These are phyloP conservation scores for Prietella phreatophila DNA, from an alignment of 2,113 vertebrate genomes.

Conservation along the genomic window DNA sequence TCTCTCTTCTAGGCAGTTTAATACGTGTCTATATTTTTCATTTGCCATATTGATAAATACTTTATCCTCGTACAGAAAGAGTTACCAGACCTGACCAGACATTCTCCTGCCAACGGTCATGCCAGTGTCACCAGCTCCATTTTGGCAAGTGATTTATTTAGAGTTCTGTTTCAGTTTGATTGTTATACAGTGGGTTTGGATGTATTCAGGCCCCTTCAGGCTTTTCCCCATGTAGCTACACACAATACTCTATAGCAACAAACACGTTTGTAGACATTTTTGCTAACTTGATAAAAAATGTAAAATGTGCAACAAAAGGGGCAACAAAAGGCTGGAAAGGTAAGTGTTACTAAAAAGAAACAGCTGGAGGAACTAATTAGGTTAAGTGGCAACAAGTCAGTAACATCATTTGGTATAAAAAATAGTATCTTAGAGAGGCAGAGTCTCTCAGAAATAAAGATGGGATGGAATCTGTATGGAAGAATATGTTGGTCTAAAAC, in stretches of 20 bases:
- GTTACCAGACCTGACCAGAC: slow-evolving; percentile 93
- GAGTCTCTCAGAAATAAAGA: too few species aligned
- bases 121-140: slow-evolving; percentile 99
- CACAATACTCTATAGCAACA: not conserved
- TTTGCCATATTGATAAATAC: not conserved
- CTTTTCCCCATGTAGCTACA: not conserved
- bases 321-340: too few species aligned
- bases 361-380: too few species aligned
- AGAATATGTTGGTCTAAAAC: too few species aligned
- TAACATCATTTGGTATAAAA: too few species aligned
- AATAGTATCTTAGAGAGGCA: too few species aligned
- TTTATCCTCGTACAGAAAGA: slow-evolving; percentile 84
- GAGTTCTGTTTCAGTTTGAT: not conserved
- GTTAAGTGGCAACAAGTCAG: too few species aligned
- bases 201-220: not conserved
- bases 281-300: not conserved
- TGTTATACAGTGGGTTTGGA: not conserved
- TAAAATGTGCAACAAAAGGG: too few species aligned
- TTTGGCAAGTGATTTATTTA: slow-evolving; percentile 85
- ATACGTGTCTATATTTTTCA: not conserved
- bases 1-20: not conserved
- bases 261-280: not conserved
- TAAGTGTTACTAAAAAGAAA: too few species aligned
- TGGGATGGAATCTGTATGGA: too few species aligned
- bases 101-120: slow-evolving; percentile 98